Conservation (phyloP, 2,797 vertebrate species). For the Myotis vivesi region DNA sequence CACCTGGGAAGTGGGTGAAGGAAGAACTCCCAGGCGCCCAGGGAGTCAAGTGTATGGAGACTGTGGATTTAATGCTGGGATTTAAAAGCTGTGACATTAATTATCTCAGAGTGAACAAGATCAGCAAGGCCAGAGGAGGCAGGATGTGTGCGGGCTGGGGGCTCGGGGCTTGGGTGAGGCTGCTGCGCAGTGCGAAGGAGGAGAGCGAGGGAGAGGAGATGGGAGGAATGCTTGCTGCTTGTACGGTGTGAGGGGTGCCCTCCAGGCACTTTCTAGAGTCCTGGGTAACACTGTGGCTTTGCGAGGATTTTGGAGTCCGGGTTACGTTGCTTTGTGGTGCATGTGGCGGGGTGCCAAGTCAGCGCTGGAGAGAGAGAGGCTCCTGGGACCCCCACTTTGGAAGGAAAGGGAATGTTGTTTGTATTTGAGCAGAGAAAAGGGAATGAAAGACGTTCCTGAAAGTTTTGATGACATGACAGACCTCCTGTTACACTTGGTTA, state of each 20-base stretch:
- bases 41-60: no score
- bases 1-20: neutral
- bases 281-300: slow-evolving; percentile 1
- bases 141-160: rapidly evolving
- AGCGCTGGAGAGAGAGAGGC: neutral
- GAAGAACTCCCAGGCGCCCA: neutral
- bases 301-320: neutral
- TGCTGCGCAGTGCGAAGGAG: rapidly evolving
- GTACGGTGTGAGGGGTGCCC: neutral
- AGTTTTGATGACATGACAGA: neutral
- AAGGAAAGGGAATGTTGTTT: neutral
- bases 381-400: neutral
- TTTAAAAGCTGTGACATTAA: neutral
- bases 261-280: neutral
- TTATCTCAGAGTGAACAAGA: neutral
- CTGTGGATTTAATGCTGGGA: neutral
- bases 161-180: rapidly evolving
- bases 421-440: neutral
- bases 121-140: neutral
- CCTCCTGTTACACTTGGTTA: neutral
- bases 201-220: neutral
- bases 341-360: neutral
- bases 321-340: neutral
- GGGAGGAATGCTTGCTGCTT: neutral
- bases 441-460: neutral